Evolutionary conservation across 2,888 invertebrate species (phyloP).

Genomic region (Formica aserva): DNA sequence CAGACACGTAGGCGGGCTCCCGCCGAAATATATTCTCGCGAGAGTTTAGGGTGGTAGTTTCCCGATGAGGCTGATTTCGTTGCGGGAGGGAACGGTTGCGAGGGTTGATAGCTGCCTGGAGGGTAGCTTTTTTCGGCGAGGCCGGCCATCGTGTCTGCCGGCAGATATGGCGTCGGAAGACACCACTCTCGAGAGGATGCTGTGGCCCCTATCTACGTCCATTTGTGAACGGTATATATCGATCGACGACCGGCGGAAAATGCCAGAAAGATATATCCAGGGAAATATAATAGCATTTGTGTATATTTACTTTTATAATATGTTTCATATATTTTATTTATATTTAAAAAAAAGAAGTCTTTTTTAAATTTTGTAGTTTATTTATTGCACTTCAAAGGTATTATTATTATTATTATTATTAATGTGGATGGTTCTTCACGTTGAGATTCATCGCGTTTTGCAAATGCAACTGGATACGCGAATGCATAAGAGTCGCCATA

Average conservation of each 20-base stretch:
- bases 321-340: conserved; percentile 15
- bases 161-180: conserved; percentile 82
- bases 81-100: conserved; percentile 70
- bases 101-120: conserved; percentile 80
- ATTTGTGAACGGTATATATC: conserved; percentile 17
- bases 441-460: conserved; percentile 10
- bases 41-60: conserved; percentile 71
- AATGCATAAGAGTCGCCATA: conserved; percentile 1
- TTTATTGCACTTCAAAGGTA: conserved; percentile 20
- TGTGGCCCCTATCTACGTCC: neutral
- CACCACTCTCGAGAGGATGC: conserved; percentile 57
- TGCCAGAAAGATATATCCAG: neutral
- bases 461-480: conserved; percentile 12
- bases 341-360: neutral
- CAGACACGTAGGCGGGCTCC: conserved; percentile 69
- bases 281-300: neutral
- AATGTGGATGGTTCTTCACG: conserved; percentile 37
- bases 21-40: conserved; percentile 81
- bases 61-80: conserved; percentile 72
- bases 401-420: conserved; percentile 21
- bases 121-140: conserved; percentile 82
- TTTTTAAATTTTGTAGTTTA: neutral
- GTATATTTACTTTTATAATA: conserved; percentile 17
- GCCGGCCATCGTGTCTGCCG: conserved; percentile 83
- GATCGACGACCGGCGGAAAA: conserved; percentile 16